Conservation (phyloP, 2,797 vertebrate genomes). For the Pangasius larnaudii region DNA sequence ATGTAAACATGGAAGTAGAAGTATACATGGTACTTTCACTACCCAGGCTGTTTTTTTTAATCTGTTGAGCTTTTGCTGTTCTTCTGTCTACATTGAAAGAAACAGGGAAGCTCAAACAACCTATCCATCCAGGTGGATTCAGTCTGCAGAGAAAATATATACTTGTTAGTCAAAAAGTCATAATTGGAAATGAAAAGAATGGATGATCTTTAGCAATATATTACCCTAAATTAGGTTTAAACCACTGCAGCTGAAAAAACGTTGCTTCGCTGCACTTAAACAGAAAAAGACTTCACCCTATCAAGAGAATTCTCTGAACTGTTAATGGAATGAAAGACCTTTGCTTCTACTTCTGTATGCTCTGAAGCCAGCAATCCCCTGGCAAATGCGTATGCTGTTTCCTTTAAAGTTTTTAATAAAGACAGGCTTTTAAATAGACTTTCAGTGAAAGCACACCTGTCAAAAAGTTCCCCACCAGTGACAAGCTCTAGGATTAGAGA, state of each 20-base stretch:
- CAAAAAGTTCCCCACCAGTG: conserved; percentile 89
- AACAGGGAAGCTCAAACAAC: neutral
- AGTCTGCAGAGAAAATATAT: neutral
- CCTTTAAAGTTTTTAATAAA: conserved; percentile 27
- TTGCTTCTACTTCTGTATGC: neutral
- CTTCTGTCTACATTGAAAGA: neutral
- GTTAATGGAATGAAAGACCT: neutral
- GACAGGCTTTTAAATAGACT: neutral
- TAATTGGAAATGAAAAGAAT: neutral
- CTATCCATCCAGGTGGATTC: neutral
- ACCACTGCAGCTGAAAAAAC: neutral
- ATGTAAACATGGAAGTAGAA: neutral
- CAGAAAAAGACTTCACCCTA: neutral
- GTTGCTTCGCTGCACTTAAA: neutral
- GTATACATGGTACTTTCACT: neutral
- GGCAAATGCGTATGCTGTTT: neutral
- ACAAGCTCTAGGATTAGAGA: conserved; percentile 86
- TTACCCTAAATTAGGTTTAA: neutral
- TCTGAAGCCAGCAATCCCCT: neutral
- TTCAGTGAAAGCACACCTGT: conserved; percentile 75
- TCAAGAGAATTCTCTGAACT: neutral
- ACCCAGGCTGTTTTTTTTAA: neutral
- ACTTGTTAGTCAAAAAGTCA: neutral
- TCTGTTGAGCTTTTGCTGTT: neutral
- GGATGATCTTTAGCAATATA: neutral